phyloP scores from a whole-genome alignment of 2,797 vertebrate genomes.

The Anomalospiza imberbis region DNA sequence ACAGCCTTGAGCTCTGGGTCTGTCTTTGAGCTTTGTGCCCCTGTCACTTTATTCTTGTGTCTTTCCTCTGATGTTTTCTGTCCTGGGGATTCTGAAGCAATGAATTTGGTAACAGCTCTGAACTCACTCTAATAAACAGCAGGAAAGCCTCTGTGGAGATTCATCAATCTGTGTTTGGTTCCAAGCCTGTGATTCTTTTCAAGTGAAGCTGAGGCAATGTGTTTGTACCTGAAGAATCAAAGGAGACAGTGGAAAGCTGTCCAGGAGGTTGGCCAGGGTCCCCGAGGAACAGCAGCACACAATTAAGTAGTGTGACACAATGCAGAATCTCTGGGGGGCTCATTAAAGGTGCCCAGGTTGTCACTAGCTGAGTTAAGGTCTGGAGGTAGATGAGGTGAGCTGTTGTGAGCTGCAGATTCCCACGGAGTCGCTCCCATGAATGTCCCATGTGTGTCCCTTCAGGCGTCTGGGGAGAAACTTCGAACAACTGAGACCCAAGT shows the following conservation, averaged over 20 bases:
- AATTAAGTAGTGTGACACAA: background rate
- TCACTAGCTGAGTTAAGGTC: background rate
- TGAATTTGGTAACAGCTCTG: background rate
- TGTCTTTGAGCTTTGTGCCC: background rate
- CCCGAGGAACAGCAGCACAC: background rate
- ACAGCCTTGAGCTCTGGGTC: background rate
- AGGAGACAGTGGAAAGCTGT: background rate
- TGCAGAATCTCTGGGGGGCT: background rate
- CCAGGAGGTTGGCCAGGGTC: background rate
- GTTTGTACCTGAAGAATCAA: background rate
- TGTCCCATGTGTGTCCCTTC: background rate
- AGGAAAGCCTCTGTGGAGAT: background rate
- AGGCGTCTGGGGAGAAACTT: conserved; percentile 82
- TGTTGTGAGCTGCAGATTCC: background rate
- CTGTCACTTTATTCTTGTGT: background rate
- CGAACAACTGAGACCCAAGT: conserved; percentile 90
- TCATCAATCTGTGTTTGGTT: background rate
- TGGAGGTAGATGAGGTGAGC: background rate
- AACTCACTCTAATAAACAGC: background rate
- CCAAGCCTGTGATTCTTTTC: background rate
- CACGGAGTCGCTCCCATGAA: accelerated
- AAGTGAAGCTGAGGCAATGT: background rate
- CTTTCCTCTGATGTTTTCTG: background rate
- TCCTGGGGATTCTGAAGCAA: background rate
- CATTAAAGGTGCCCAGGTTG: background rate